Base-by-base conservation (phyloP, 2,797 vertebrate species). In the Smutsia gigantea region DNA sequence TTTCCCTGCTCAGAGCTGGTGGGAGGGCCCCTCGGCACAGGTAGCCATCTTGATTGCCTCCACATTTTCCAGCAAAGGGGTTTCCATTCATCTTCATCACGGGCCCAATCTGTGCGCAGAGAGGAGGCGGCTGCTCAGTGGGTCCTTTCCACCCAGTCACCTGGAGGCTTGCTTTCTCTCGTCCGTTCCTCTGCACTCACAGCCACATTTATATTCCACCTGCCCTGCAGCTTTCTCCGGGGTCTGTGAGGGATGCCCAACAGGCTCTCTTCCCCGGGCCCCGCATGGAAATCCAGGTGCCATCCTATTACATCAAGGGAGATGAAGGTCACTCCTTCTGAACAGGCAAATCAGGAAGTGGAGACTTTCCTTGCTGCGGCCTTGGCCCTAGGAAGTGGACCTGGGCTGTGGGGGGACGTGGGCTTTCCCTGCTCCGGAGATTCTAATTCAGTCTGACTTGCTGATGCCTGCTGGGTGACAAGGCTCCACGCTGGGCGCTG, bases 61-160 rank as follows among this genome's bases (percentile, higher is more conserved):
- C 86, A 27, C 31, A 4, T 68, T 94, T 92, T 75, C 97, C 78
- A 82, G 87, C 94, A 53, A 78, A 92, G 74, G 93, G 69, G 92
- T 72, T 92, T 87, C 72, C 87, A 96, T 97, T 94, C 94, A 87
- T 97, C 98, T 95, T 97, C 95, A 96, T 98, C 97, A 90, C 21
- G 55, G 90, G 78, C 78, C 77, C 96, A 92, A 63, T 94, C 90
- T 96, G 96, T 75, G 93, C 49, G 1, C 69, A 5, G 68, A 92
- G 94, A 96, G 82, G 92, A 83, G 90, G 95, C 46, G 0, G 84
- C 85, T 18, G 77, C 92, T 93, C 79, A 25, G 86, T 4, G 75
- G 89, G 82, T 55, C 81, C 86, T 75, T 78, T 92, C 92, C 86
- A 74, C 92, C 69, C 94, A 13, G 91, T 96, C 97, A 97, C 96